Evolutionary conservation across 2,888 invertebrate species (phyloP).

Genomic region (Chrysomela aeneicollis): DNA sequence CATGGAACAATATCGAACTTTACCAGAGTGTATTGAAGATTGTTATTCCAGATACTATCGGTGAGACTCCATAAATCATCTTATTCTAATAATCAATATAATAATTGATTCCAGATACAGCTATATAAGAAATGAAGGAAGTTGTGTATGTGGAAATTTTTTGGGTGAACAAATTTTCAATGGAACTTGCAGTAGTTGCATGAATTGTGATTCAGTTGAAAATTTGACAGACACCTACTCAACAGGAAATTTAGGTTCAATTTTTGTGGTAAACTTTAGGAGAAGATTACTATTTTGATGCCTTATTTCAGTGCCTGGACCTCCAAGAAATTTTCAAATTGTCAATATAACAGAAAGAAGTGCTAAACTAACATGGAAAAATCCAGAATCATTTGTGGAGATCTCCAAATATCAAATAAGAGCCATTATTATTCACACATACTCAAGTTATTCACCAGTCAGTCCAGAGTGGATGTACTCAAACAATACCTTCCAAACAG

Average conservation of each 20-base stretch:
- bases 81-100: slow-evolving; percentile 15
- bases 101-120: slow-evolving; percentile 48
- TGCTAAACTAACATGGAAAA: slow-evolving; percentile 67
- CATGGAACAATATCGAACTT: slow-evolving; percentile 37
- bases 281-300: neutral
- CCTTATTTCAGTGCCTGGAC: slow-evolving; percentile 67
- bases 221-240: slow-evolving; percentile 50
- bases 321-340: slow-evolving; percentile 70
- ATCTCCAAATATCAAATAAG: slow-evolving; percentile 67
- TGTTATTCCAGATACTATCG: slow-evolving; percentile 50
- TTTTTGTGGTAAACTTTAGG: neutral
- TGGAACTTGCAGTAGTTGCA: slow-evolving; percentile 44
- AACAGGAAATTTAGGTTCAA: slow-evolving; percentile 52
- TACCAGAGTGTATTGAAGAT: slow-evolving; percentile 44
- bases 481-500: slow-evolving; percentile 66
- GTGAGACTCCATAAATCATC: slow-evolving; percentile 37
- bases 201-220: slow-evolving; percentile 41
- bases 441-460: slow-evolving; percentile 63
- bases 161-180: slow-evolving; percentile 50
- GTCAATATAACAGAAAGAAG: slow-evolving; percentile 71
- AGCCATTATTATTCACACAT: slow-evolving; percentile 67
- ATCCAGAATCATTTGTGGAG: slow-evolving; percentile 65
- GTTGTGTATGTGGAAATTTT: slow-evolving; percentile 53
- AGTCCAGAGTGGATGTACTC: slow-evolving; percentile 68
- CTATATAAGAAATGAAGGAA: slow-evolving; percentile 42